Base-by-base conservation (phyloP, 2,888 invertebrate genomes). In the Lepetodrilus schrolli region DNA sequence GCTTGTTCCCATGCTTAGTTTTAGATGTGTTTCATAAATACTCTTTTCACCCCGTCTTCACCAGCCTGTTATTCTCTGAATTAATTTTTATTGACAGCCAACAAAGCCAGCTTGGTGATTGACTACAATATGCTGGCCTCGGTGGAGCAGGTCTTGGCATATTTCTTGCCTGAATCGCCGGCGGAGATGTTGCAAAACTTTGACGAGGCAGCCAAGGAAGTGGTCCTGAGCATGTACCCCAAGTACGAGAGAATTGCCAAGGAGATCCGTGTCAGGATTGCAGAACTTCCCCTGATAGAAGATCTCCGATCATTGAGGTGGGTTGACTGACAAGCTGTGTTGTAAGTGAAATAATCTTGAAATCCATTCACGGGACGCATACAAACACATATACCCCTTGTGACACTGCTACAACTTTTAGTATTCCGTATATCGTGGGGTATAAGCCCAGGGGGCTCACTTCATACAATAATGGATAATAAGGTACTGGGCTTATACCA, bases 121-220 rank as follows among this genome's bases (percentile, higher is more conserved):
- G 97, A 98, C 85, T 99, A 98, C 91, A 95, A 96, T 66, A 94
- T 95, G 82, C 92, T 99, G 79, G 98, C 97, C 0, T 93, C 95
- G n/a, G 90, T 90, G 48, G 97, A 98, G 88, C 96, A 97, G 89
- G 96, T 96, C 0, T 92, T 99, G 65, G 98, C 98, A 0, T 99
- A 96, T 91, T 99, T 99, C 90, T 90, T 99, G 68, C 99, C 99
- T 0, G 99, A 99, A 91, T 99, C 99, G 0, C 99, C 99, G 0
- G 94, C 95, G 80, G 97, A 98, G 92, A 96, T 99, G 95, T 91
- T 99, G n/a, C 94, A 95, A 89, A 96, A 98, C 80, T 97, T 99
- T 90, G 96, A 98, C 90, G 95, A 96, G 91, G 96, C 97, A 79
- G 74, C 76, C 4, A 92, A 92, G 75, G 92, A 92, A 75, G 94